Base-by-base conservation (phyloP, 1,140 invertebrate genomes). In the Ruditapes philippinarum region DNA sequence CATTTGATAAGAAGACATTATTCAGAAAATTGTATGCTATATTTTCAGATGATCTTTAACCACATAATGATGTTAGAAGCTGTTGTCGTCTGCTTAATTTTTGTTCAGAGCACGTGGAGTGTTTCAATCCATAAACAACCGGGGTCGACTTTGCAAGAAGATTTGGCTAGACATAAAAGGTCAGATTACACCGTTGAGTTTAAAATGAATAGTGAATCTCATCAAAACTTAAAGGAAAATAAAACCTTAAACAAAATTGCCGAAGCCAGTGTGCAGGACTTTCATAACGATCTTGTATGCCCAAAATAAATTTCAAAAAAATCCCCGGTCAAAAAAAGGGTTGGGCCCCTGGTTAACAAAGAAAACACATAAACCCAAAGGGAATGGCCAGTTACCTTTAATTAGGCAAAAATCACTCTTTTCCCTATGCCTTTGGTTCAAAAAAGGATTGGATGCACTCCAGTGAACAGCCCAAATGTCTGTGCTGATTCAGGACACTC, bases 301-400 rank as follows among this genome's bases (percentile, higher is more conserved):
- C 60, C 74, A 19, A 17, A 4, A 3, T 40, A 36, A 31, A 62
- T 73, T 19, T 60, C 60, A 9, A 42, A 36, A 19, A 62, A 57
- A 14, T 33, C 1, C n/a, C 74, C 88, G n/a, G 22, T 90, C 22
- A 17, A 89, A 25, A 51, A 42, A 22, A 51, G 74, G n/a, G 89
- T 70, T n/a, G 57, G 42, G 90, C 25, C 85, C 89, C 19, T 87
- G 89, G 84, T 82, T 73, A 57, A 79, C 73, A 25, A 45, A 9
- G 11, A 45, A 31, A 22, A 60, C 78, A 19, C 65, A 65, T 65
- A 60, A 82, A 33, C 42, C 81, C n/a, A n/a, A n/a, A 31, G 19
- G 22, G 31, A 70, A 0, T 89, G 78, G 38, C 88, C 88, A 36
- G 68, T 70, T 1, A 57, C 28, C n/a, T 79, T 89, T 19, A 22